These are phyloP conservation scores for Pangasius larnaudii DNA, from an alignment of 2,797 vertebrate genomes.

Conservation along the genomic window DNA sequence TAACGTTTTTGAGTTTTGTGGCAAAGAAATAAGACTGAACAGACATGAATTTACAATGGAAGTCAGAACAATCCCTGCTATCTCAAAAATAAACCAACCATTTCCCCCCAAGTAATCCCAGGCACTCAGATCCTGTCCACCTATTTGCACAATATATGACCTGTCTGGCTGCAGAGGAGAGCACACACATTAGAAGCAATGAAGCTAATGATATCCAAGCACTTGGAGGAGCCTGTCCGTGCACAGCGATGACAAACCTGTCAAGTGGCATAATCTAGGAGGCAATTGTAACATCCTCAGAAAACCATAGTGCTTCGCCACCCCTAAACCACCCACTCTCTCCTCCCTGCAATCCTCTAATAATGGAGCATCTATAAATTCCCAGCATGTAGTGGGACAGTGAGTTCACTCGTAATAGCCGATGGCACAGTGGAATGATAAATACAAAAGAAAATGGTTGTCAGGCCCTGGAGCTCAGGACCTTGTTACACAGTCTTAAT, in stretches of 20 bases:
- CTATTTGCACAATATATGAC: constrained; percentile 82
- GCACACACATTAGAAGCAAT: constrained; percentile 95
- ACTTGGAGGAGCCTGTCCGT: constrained; percentile 90
- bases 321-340: constrained; percentile 54
- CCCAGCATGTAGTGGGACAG: constrained; percentile 84
- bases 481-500: constrained; percentile 93
- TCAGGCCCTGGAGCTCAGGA: constrained; percentile 80
- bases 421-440: constrained; percentile 87
- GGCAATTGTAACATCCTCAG: constrained; percentile 87
- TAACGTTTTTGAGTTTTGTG: background rate
- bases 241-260: constrained; percentile 92
- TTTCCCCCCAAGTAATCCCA: constrained; percentile 56
- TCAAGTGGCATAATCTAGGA: constrained; percentile 93
- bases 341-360: constrained; percentile 82
- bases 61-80: background rate
- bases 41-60: constrained; percentile 2
- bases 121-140: constrained; percentile 69
- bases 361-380: constrained; percentile 95
- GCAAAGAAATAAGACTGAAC: background rate
- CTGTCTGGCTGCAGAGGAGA: constrained; percentile 78
- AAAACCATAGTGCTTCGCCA: constrained; percentile 87
- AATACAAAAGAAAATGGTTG: constrained; percentile 91
- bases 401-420: constrained; percentile 73
- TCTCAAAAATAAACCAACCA: constrained; percentile 48
- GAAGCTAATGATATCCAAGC: constrained; percentile 98